Evolutionary conservation across 2,113 vertebrate species (phyloP).

Genomic region (Proteles cristata): DNA sequence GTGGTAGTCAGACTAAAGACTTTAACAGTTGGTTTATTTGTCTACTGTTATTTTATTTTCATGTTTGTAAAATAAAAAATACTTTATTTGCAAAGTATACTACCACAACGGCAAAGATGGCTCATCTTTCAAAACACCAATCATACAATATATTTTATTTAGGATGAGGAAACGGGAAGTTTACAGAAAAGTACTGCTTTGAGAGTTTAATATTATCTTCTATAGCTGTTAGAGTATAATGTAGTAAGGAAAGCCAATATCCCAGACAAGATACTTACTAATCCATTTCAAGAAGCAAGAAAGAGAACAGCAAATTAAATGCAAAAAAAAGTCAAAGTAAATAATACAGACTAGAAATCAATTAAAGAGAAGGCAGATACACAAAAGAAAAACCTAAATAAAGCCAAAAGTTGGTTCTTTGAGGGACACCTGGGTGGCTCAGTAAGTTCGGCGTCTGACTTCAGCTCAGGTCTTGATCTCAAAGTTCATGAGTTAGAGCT

Average conservation of each 20-base stretch:
- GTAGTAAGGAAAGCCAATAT: constrained; percentile 15
- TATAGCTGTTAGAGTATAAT: neutral
- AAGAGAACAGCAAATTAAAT: constrained; percentile 52
- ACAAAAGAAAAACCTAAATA: constrained; percentile 20
- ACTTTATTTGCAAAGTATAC: neutral
- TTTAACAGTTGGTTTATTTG: neutral
- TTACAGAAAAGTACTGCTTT: constrained; percentile 9
- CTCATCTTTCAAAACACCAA: constrained; percentile 18
- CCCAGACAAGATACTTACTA: constrained; percentile 23
- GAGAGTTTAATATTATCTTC: neutral
- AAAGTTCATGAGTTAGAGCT: too few relatives aligned
- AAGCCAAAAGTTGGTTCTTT: constrained; percentile 46
- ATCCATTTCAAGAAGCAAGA: constrained; percentile 48
- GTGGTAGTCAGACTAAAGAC: neutral
- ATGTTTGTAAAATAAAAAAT: constrained; percentile 22
- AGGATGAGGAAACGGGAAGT: neutral
- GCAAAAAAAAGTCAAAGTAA: constrained; percentile 24
- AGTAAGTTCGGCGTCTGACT: too few relatives aligned
- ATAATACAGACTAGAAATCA: constrained; percentile 8
- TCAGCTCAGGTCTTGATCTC: too few relatives aligned
- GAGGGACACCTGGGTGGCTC: neutral
- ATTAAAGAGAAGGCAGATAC: constrained; percentile 15
- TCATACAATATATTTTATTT: constrained; percentile 11
- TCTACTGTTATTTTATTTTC: constrained; percentile 1
- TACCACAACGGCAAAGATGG: neutral